These are phyloP conservation scores for Globodera ellingtonae DNA, from an alignment of 1,140 invertebrate genomes.

Conservation along the genomic window DNA sequence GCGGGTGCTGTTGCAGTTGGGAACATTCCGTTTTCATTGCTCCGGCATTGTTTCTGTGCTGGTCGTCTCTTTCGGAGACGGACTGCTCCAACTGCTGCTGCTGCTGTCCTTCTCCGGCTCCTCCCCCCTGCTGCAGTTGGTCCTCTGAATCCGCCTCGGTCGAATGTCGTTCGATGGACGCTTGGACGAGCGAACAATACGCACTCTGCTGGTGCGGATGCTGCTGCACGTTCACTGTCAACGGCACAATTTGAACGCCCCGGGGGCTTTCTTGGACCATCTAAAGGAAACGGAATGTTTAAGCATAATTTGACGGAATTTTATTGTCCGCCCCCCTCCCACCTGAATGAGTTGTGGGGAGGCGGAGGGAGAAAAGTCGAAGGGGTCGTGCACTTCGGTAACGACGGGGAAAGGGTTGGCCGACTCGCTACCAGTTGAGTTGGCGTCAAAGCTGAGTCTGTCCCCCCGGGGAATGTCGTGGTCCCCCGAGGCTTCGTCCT, in stretches of 20 bases:
- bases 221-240: background rate
- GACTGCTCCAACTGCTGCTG: background rate
- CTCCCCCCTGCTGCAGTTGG: background rate
- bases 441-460: conserved; percentile 38
- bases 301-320: background rate
- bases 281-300: background rate
- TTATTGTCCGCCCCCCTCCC: too few relatives aligned
- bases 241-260: conserved; percentile 5
- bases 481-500: conserved; percentile 26
- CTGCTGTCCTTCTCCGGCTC: conserved; percentile 3
- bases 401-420: conserved; percentile 57
- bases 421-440: conserved; percentile 55
- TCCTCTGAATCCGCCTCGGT: background rate
- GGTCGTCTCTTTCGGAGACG: background rate
- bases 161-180: background rate
- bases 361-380: conserved; percentile 55
- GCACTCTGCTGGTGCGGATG: background rate
- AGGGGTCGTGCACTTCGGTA: conserved; percentile 59
- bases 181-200: conserved; percentile 8
- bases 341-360: conserved; percentile 58
- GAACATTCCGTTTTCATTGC: background rate
- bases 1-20: too few relatives aligned
- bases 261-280: conserved; percentile 1
- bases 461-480: conserved; percentile 21
- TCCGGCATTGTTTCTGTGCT: background rate